phyloP scores from a whole-genome alignment of 2,113 vertebrate species.

The Diphyllodes magnificus region DNA sequence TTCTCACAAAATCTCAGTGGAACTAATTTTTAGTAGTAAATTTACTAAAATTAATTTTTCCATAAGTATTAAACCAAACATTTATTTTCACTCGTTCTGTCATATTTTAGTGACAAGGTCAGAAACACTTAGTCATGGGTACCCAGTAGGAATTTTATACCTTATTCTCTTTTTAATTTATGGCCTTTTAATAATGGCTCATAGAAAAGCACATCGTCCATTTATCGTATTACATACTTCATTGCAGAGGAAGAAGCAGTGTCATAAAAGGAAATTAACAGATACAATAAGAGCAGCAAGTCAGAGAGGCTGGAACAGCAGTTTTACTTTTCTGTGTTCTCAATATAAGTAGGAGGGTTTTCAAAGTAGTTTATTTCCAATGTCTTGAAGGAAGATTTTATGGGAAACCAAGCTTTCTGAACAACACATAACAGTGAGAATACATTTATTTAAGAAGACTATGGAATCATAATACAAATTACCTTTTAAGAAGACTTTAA shows the following conservation, averaged over 20 bases:
- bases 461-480: not conserved
- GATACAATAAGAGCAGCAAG: not conserved
- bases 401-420: not conserved
- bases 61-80: not conserved
- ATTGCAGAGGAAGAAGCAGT: not conserved
- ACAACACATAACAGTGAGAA: not conserved
- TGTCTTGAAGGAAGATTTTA: not conserved
- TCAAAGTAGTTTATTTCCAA: not conserved
- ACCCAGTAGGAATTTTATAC: not conserved
- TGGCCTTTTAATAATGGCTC: not conserved
- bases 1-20: not conserved
- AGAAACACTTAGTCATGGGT: not conserved
- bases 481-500: not conserved
- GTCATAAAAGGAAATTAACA: not conserved
- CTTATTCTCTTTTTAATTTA: conserved; percentile 32
- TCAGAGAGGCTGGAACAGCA: not conserved
- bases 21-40: not conserved
- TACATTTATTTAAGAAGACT: not conserved
- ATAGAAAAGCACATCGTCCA: not conserved
- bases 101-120: not conserved
- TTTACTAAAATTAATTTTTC: conserved; percentile 1
- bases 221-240: conserved; percentile 2
- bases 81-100: not conserved
- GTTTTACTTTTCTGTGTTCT: not conserved
- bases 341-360: accelerated